Evolutionary conservation across 2,797 vertebrate species (phyloP), one percentile per base, ranked within the genome.

Genomic region (Antrozous pallidus): DNA sequence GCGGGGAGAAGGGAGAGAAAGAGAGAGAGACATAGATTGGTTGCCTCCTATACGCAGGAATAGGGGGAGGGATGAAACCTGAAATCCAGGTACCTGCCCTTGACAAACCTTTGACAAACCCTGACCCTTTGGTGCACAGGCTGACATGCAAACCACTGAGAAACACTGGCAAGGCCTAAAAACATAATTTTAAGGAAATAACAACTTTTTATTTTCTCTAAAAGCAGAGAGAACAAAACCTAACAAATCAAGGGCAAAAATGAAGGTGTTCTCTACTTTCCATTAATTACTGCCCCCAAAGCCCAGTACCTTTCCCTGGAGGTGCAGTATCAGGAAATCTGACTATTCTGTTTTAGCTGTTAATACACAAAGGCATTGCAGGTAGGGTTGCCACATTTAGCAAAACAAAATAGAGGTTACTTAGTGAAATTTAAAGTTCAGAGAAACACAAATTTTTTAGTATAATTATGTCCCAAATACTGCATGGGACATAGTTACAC

Each of bases 241-340:
- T 92, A 92, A 86, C 13, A 88, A 79, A 80, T 78, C 67, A 90
- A 20, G 33, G 77, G 14, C n/a, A 83, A 80, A 93, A 80, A 58
- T 17, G 17, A 86, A 93, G 38, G 22, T n/a, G 31, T 6, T 51
- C 5, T 74, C 42, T 80, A 14, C 49, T 74, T 95, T 85, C 47
- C 2, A 49, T 13, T 71, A 80, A 71, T 82, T 85, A 71, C 45
- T 92, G 24, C 47, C 69, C 47, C 45, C n/a, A 70, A 74, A 85
- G 22, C 20, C 38, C 31, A 33, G 8, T 10, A 33, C 24, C 51
- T 90, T 89, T 89, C 38, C 31, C 69, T 81, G 26, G 17, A 88
- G 33, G 54, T 26, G 4, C 13, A 77, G 24, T 40, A 49, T 28
- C 45, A 82, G 51, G 79, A 79, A 80, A 79, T 38, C 24, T 47